These are phyloP conservation scores for Choloepus hoffmanni DNA, from an alignment of 2,113 vertebrate genomes.

Conservation along the genomic window DNA sequence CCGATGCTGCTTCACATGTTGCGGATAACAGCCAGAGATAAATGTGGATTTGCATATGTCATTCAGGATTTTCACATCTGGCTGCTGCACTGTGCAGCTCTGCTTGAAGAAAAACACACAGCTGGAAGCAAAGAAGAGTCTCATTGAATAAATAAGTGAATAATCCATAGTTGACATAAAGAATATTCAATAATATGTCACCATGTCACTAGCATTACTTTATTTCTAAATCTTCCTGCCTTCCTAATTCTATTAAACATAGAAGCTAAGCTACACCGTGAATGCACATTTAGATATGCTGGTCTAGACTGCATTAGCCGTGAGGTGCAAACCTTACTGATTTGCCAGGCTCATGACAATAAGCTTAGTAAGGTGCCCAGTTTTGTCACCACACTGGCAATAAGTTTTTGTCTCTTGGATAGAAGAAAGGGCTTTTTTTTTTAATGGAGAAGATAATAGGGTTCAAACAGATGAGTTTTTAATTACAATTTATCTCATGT, in stretches of 20 bases:
- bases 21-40: constrained; percentile 40
- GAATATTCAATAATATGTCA: constrained; percentile 15
- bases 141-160: background rate
- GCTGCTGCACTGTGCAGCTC: background rate
- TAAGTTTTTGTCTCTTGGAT: background rate
- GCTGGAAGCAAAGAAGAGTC: background rate
- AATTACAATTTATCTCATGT: background rate
- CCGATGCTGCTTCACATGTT: background rate
- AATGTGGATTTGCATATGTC: constrained; percentile 50
- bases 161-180: background rate
- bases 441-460: background rate
- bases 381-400: background rate
- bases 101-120: background rate
- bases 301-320: background rate
- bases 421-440: background rate
- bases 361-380: background rate
- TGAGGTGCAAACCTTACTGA: background rate
- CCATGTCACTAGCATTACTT: background rate
- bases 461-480: background rate
- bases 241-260: constrained; percentile 7
- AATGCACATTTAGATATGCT: background rate
- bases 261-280: background rate
- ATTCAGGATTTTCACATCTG: constrained; percentile 3
- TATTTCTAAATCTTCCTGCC: background rate
- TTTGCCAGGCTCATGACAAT: background rate